These are phyloP conservation scores for Himalopsyche tibetana DNA, from an alignment of 2,888 invertebrate species.

Conservation along the genomic window DNA sequence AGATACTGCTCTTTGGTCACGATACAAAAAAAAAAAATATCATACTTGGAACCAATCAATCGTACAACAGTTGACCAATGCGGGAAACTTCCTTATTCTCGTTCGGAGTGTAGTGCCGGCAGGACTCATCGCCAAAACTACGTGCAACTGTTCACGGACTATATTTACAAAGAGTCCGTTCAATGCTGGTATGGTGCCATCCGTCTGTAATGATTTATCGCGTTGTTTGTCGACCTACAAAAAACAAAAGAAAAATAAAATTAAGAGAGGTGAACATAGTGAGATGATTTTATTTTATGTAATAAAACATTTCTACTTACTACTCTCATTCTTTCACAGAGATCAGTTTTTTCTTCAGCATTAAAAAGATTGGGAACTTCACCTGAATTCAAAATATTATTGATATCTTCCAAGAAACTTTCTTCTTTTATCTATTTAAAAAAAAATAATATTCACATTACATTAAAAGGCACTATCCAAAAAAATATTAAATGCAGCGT, in stretches of 20 bases:
- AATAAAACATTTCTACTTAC: slow-evolving; percentile 68
- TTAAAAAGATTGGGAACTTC: slow-evolving; percentile 94
- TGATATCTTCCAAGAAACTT: slow-evolving; percentile 94
- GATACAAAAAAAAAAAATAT: not conserved
- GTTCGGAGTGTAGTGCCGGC: slow-evolving; percentile 91
- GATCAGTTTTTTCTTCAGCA: slow-evolving; percentile 90
- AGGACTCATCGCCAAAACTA: slow-evolving; percentile 93
- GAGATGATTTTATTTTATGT: too few relatives aligned
- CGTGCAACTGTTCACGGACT: slow-evolving; percentile 92
- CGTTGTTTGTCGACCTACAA: slow-evolving; percentile 88
- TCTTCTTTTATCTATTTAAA: slow-evolving; percentile 88
- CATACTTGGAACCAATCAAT: slow-evolving; percentile 94
- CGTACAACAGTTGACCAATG: slow-evolving; percentile 95
- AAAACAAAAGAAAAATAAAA: not conserved
- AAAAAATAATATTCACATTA: not conserved
- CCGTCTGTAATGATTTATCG: slow-evolving; percentile 91
- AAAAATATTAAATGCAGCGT: too few relatives aligned
- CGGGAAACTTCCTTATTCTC: slow-evolving; percentile 92
- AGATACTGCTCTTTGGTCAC: not conserved
- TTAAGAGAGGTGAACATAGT: not conserved
- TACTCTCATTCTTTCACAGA: slow-evolving; percentile 93
- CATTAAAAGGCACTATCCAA: too few relatives aligned
- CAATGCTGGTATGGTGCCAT: slow-evolving; percentile 92
- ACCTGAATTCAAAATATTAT: slow-evolving; percentile 93
- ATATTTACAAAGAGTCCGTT: slow-evolving; percentile 94